These are phyloP conservation scores for Platanista minor DNA, from an alignment of 2,113 vertebrate genomes.

Conservation along the genomic window DNA sequence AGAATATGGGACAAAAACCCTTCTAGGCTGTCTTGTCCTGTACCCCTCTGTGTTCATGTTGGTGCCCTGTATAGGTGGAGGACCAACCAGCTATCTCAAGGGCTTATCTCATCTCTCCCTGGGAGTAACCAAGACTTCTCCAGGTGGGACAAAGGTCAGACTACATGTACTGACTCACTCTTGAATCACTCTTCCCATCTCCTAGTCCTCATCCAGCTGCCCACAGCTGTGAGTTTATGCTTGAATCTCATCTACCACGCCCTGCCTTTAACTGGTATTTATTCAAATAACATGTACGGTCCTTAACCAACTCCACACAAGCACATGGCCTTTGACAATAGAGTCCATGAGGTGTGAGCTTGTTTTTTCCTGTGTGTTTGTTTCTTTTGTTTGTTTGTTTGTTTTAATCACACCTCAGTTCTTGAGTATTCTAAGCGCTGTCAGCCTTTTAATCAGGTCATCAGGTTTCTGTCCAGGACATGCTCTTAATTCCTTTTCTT, in stretches of 20 bases:
- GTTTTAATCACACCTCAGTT: not conserved
- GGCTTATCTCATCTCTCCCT: not conserved
- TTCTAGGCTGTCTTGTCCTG: not conserved
- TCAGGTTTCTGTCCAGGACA: not conserved
- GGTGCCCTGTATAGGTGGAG: not conserved
- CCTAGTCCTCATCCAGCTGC: not conserved
- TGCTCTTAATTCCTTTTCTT: not conserved
- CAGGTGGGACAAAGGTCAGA: not conserved
- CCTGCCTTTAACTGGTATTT: not conserved
- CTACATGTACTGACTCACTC: not conserved
- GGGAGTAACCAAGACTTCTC: not conserved
- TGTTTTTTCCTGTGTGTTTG: not conserved
- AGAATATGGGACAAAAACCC: not conserved
- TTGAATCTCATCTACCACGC: not conserved
- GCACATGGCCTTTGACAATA: not conserved
- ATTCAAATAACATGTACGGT: not conserved
- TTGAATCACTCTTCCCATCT: not conserved
- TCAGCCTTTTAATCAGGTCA: not conserved
- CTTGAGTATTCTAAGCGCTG: not conserved
- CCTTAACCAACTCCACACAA: not conserved
- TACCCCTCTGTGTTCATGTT: not conserved
- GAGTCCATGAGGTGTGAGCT: not conserved
- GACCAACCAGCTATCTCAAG: not conserved
- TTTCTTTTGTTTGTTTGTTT: not conserved
- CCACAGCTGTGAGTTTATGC: not conserved